Percentiles rank a stretch among this genome's conserved stretches.
These are phyloP conservation scores for Grallaria varia DNA, from an alignment of 2,113 vertebrate genomes.

Conservation along the genomic window DNA sequence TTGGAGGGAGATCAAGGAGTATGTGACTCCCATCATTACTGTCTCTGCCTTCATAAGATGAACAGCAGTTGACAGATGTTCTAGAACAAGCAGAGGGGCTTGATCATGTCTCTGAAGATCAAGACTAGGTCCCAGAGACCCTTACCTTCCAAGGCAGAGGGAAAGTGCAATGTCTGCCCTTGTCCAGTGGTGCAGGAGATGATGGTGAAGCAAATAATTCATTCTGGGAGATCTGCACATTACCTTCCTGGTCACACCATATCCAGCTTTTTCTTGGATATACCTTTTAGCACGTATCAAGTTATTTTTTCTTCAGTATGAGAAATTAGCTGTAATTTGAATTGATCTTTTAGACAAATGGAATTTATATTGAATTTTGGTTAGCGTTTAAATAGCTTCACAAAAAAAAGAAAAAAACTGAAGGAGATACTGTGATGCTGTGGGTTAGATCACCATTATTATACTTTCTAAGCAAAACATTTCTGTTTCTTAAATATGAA, in stretches of 20 bases:
- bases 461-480: not conserved
- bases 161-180: fast-evolving
- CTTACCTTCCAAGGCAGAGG: not conserved
- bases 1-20: too few relatives aligned
- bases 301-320: not conserved
- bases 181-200: not conserved
- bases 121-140: not conserved
- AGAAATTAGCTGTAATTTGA: not conserved
- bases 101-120: not conserved
- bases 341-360: not conserved
- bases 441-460: not conserved
- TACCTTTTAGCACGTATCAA: not conserved
- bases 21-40: fast-evolving
- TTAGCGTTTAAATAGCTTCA: not conserved
- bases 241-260: not conserved
- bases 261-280: not conserved
- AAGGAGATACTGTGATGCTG: not conserved
- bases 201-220: not conserved
- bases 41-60: not conserved
- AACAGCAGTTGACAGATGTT: too few relatives aligned
- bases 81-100: not conserved
- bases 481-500: not conserved
- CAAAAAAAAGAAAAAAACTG: fast-evolving
- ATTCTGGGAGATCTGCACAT: not conserved
- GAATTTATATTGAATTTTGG: not conserved